phyloP scores from a whole-genome alignment of 2,797 vertebrate species.

The Bradypodion ventrale region DNA sequence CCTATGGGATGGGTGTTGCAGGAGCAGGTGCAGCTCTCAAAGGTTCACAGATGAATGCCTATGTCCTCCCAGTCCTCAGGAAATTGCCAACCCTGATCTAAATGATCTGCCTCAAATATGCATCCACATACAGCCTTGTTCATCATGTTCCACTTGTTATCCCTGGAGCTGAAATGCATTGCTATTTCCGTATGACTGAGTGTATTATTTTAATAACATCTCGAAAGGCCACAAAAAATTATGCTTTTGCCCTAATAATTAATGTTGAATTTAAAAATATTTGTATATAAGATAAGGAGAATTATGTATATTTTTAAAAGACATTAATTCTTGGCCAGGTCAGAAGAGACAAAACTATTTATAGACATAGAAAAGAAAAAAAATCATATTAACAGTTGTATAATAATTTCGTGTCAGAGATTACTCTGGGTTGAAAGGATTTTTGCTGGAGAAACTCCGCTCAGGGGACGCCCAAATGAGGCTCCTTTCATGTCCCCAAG shows the following conservation, averaged over 20 bases:
- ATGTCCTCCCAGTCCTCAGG: no score
- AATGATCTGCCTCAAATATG: neutral
- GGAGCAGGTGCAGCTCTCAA: no score
- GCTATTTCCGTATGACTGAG: neutral
- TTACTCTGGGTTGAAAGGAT: no score
- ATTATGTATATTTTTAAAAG: neutral
- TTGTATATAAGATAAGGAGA: neutral
- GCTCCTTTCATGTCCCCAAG: no score
- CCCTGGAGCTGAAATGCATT: neutral
- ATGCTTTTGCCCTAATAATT: neutral
- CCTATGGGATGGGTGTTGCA: no score
- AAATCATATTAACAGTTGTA: neutral
- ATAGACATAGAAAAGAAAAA: neutral
- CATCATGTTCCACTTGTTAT: neutral
- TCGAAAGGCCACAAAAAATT: neutral
- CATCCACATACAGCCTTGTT: neutral
- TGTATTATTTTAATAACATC: neutral
- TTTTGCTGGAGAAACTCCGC: no score
- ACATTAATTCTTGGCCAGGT: neutral
- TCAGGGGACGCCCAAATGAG: no score
- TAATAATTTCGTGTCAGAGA: no score
- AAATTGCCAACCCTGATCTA: neutral
- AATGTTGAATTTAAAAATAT: slow-evolving; percentile 3
- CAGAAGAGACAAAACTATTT: neutral
- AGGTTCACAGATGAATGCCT: no score